These are phyloP conservation scores for Epiperipatus broadwayi DNA, from an alignment of 2,888 invertebrate species.

Conservation along the genomic window DNA sequence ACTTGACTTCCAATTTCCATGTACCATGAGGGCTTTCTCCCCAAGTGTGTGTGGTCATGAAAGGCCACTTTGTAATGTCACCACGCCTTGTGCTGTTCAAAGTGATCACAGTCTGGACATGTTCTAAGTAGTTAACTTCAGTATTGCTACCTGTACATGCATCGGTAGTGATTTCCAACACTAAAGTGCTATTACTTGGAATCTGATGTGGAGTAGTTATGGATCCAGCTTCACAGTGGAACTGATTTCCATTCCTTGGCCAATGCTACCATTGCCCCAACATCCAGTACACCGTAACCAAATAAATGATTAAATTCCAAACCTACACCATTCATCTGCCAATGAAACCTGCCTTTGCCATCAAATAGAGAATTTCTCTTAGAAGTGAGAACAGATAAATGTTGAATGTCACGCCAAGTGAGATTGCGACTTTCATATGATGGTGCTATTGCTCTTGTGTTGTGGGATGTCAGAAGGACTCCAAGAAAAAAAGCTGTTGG, in stretches of 20 bases:
- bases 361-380: constrained; percentile 95
- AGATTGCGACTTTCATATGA: constrained; percentile 73
- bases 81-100: constrained; percentile 79
- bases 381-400: constrained; percentile 88
- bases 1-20: constrained; percentile 71
- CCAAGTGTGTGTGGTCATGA: constrained; percentile 99
- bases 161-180: constrained; percentile 67
- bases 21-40: constrained; percentile 91
- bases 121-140: constrained; percentile 87
- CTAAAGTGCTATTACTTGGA: constrained; percentile 53
- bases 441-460: too few relatives aligned
- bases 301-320: constrained; percentile 97
- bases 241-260: constrained; percentile 89
- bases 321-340: constrained; percentile 98
- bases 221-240: constrained; percentile 83
- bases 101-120: constrained; percentile 91
- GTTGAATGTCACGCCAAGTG: constrained; percentile 95
- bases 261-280: constrained; percentile 93
- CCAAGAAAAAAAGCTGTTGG: too few relatives aligned
- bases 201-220: constrained; percentile 53
- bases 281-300: constrained; percentile 93
- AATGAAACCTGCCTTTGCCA: constrained; percentile 86
- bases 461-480: too few relatives aligned
- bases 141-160: constrained; percentile 75
- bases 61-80: constrained; percentile 93